These are phyloP conservation scores for Protophormia terraenovae DNA, from an alignment of 2,888 invertebrate species.

Conservation along the genomic window DNA sequence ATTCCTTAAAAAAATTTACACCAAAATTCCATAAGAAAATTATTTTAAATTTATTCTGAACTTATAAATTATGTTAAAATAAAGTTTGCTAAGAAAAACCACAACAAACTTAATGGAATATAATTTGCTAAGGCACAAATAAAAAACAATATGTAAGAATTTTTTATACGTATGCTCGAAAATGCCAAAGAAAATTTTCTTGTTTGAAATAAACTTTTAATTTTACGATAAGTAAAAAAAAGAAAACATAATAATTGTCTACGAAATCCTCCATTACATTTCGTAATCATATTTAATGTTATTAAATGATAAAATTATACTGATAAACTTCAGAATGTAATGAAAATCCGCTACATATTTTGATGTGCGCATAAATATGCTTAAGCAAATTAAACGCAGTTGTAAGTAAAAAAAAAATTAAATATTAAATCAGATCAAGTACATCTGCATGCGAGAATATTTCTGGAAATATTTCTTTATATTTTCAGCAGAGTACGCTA, in stretches of 20 bases:
- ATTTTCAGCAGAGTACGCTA: not conserved
- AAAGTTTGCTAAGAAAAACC: not conserved
- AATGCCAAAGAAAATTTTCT: not conserved
- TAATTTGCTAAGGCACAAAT: not conserved
- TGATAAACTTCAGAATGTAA: conserved; percentile 57
- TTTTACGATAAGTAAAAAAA: conserved; percentile 37
- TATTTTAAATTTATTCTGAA: not conserved
- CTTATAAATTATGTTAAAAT: not conserved
- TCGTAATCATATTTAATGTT: conserved; percentile 53
- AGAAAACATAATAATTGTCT: conserved; percentile 59
- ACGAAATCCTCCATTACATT: conserved; percentile 65
- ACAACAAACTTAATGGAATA: not conserved
- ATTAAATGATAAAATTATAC: conserved; percentile 68
- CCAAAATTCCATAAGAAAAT: not conserved
- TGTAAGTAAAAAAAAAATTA: not conserved
- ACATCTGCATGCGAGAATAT: conserved; percentile 37
- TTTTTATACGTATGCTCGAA: not conserved
- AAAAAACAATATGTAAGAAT: not conserved
- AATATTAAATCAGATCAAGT: conserved; percentile 28
- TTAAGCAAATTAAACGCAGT: not conserved
- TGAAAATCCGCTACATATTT: conserved; percentile 1
- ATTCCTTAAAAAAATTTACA: not conserved
- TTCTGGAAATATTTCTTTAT: not conserved
- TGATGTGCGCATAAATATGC: not conserved
- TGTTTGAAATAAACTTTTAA: conserved; percentile 12